These are phyloP conservation scores for Cecropterus lyciades DNA, from an alignment of 1,140 invertebrate species.

Conservation along the genomic window DNA sequence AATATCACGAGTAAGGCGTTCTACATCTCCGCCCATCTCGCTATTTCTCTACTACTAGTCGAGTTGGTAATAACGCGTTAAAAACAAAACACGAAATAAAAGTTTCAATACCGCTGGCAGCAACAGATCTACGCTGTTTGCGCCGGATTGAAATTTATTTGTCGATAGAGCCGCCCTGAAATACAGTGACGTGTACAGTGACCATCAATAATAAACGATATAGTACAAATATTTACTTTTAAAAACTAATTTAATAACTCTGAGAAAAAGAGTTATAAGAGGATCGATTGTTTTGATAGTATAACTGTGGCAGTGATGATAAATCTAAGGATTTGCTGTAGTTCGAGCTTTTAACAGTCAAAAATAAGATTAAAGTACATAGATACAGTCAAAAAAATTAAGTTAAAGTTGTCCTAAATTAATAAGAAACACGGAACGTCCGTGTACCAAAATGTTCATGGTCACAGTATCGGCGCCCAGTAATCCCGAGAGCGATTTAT, in stretches of 20 bases:
- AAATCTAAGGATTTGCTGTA: too few species aligned
- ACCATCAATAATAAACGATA: not conserved
- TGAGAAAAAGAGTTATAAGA: too few species aligned
- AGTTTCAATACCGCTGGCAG: conserved; percentile 31
- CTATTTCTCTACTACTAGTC: too few species aligned
- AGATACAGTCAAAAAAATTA: too few species aligned
- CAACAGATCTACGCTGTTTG: conserved; percentile 44
- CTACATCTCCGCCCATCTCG: too few species aligned
- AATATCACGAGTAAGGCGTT: too few species aligned
- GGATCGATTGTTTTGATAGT: too few species aligned
- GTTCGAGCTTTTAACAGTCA: too few species aligned
- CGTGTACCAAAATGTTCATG: not conserved
- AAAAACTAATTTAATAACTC: too few species aligned
- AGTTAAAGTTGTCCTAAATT: not conserved
- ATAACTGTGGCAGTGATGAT: too few species aligned
- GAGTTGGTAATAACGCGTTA: too few species aligned
- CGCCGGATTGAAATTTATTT: conserved; percentile 60
- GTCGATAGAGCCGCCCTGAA: conserved; percentile 34
- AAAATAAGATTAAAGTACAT: too few species aligned
- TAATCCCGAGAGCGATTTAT: conserved; percentile 25
- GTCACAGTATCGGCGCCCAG: conserved; percentile 7
- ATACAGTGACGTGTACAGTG: conserved; percentile 11
- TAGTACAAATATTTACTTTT: not conserved
- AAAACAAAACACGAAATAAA: not conserved
- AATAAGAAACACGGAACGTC: not conserved